Base-by-base conservation (phyloP, 2,797 vertebrate genomes). In the Corythornis leucogaster region DNA sequence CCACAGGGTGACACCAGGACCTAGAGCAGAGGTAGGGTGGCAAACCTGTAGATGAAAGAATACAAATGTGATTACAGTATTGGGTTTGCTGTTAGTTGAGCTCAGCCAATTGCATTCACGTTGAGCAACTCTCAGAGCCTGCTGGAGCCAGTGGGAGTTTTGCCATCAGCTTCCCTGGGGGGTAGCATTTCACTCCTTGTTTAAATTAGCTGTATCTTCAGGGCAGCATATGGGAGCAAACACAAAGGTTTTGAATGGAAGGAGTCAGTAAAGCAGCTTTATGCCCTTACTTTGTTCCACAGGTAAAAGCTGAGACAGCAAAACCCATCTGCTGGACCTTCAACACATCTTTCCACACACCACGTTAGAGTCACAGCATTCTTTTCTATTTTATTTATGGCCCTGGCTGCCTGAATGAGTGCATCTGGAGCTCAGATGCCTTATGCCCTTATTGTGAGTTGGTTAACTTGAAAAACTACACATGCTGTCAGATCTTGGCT, bases 391-490 rank as follows among this genome's bases (percentile, higher is more conserved):
- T 89, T 95, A 79, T 96, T 93, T 94, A 81, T 81, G 63, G 51
- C 53, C 26, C 61, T 82, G 58, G 54, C 58, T 93, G 76, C 54
- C 80, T 87, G 70, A 94, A 90, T 69, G 66, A 83, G 64, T 94
- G 91, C 89, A 86, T 90, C 91, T 95, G 94, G 94, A 93, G 57
- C 94, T 93, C 85, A 88, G 80, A 90, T 90, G 90, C 88, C 75
- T 92, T 77, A 64, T 85, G 71, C 28, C 51, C 66, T 85, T 55
- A 24, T 73, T 87, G 50, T 82, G 77, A 68, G 59, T 66, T 66
- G 75, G 69, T 90, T 92, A 84, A 78, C 83, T 81, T 75, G 58
- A 77, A 80, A 90, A 92, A 85, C 46, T 87, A 68, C 50, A 55
- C 2, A 6, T 0, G 0, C 30, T 79, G 40, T 91, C 66, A 89